Base-by-base conservation (phyloP, 2,888 invertebrate species). In the Acanthosepion lycidas region DNA sequence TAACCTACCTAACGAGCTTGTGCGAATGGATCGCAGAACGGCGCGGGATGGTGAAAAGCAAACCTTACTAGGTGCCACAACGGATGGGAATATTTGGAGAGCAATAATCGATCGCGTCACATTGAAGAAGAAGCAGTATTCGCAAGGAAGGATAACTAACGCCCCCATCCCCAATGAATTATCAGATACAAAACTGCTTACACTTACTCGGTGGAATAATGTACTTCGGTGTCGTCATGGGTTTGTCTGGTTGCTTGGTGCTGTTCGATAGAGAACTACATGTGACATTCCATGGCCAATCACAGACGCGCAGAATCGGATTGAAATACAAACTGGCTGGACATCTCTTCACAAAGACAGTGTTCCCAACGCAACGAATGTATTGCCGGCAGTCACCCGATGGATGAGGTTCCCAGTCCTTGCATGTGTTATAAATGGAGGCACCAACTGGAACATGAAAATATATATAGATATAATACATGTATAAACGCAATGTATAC, bases 231-330 rank as follows among this genome's bases (percentile, higher is more conserved):
- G 93, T 93, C n/a, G 93, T 93, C 26, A 48, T 9, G 6, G 93
- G 93, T 28, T 23, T 42, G 49, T 92, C 28, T 26, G 92, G 48
- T 28, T 3, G 48, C 48, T 51, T 49, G 5, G n/a, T 28, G 51
- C 28, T n/a, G 5, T 28, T 12, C 26, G 48, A 9, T 26, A 28
- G 20, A 15, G 49, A n/a, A n/a, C 28, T 53, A 28, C 93, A 93
- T 8, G 49, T n/a, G 6, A 93, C 93, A 51, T 93, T 93, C 93
- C 93, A 93, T 28, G 93, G 93, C 93, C 93, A 93, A 49, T 93
- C 93, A 49, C 93, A 93, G 28, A 93, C 93, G 53, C 51, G 93
- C 51, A 93, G 53, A 23, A 49, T 49, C 0, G 93, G 93, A 33
- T 93, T 93, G 93, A 93, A 93, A 42, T 53, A 26, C n/a, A 93